Base-by-base conservation (phyloP, 2,888 invertebrate genomes). In the Cantharis rufa region DNA sequence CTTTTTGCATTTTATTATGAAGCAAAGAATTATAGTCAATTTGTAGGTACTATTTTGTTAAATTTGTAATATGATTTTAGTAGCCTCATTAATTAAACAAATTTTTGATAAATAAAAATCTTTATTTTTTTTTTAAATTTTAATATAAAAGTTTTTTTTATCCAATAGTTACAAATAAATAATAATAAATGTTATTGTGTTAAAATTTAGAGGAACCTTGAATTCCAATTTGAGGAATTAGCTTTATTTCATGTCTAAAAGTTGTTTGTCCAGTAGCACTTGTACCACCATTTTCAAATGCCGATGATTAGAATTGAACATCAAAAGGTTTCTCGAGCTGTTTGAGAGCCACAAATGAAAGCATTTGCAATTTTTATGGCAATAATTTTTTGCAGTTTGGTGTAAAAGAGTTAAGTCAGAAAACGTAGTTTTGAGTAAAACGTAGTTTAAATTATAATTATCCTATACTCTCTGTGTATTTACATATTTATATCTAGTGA, bases 171-270 rank as follows among this genome's bases (percentile, higher is more conserved):
- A 32, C 32, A 32, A 32, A 32, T 13, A 32, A 13, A 32, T 32
- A 32, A 24, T 21, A 21, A 21, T 32, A 32, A 13, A 32, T 2
- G 3, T 32, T 32, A 32, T 13, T 3, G 3, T 11, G 28, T 32
- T 32, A 11, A 32, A 63, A 63, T 2, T 63, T 21, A 2, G 13
- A 63, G 63, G 11, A 75, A 70, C 66, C 72, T 32, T 16, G 9
- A 11, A 74, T 16, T 13, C 74, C 74, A 62, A 77, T 61, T 63
- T 73, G 68, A 18, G 64, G 48, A 32, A 69, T 27, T 15, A 73
- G 72, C 72, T 71, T 70, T 68, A 78, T 75, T 27, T 73, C 71
- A 70, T 79, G 78, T 18, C 69, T 75, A 64, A 75, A 72, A 28
- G 72, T 74, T 15, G 63, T 71, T 68, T 74, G 74, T 64, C 28